Conservation (phyloP, 2,113 vertebrate genomes). For the Microcebus jonahi region DNA sequence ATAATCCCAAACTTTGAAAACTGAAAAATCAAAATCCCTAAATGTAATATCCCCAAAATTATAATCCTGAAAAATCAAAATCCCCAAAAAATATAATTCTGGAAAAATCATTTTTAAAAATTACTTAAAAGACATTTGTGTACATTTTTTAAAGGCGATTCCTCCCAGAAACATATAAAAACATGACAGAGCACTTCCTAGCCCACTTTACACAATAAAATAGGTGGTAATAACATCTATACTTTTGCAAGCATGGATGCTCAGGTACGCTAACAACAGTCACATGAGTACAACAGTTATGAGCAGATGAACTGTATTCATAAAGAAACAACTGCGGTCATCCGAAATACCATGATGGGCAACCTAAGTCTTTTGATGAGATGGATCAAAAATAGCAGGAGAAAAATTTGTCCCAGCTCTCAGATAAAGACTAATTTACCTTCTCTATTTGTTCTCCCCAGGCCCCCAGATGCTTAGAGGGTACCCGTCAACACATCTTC, state of each 20-base stretch:
- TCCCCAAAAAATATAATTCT: background rate
- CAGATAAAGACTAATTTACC: background rate
- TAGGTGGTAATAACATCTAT: background rate
- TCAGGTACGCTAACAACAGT: background rate
- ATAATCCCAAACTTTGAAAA: background rate
- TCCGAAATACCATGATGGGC: background rate
- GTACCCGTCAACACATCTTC: background rate
- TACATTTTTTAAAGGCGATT: background rate
- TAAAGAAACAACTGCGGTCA: background rate
- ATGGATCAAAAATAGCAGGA: background rate
- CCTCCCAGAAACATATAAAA: background rate
- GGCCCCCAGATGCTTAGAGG: background rate
- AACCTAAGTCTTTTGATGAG: background rate
- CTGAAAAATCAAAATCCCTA: background rate
- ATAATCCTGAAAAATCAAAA: background rate
- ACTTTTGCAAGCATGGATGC: background rate
- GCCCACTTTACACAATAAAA: background rate
- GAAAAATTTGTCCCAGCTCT: background rate
- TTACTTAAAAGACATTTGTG: background rate
- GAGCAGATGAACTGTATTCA: background rate
- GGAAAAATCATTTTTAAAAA: background rate
- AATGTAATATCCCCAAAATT: background rate
- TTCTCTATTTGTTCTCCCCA: background rate
- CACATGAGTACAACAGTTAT: background rate
- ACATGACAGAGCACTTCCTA: background rate